phyloP scores from a whole-genome alignment of 1,140 invertebrate species.

The Cepaea nemoralis region DNA sequence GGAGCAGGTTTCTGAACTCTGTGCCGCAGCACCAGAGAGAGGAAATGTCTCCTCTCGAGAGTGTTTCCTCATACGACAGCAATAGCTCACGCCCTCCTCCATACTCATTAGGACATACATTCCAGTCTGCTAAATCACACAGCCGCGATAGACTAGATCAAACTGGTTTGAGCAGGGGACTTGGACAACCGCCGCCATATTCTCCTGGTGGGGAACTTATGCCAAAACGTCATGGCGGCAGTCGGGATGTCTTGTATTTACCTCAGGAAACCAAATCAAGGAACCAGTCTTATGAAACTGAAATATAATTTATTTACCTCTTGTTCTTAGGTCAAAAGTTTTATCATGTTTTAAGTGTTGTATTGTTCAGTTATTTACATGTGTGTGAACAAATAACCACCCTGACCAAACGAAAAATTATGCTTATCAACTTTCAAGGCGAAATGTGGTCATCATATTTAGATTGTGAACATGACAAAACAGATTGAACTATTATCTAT shows the following conservation, averaged over 20 bases:
- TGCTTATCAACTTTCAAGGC: no score
- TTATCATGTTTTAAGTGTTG: no score
- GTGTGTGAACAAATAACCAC: no score
- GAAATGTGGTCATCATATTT: no score
- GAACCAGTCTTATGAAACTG: slow-evolving; percentile 18
- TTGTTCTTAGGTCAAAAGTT: no score
- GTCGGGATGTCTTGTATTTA: slow-evolving; percentile 12
- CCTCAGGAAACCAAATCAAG: background rate
- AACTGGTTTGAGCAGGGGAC: background rate
- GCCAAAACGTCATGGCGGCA: background rate
- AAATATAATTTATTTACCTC: no score
- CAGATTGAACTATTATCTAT: no score
- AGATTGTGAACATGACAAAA: no score
- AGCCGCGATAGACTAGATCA: background rate
- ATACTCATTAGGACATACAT: background rate
- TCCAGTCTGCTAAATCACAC: background rate
- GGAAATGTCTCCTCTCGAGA: background rate
- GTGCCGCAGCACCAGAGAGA: background rate
- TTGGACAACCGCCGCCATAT: slow-evolving; percentile 21
- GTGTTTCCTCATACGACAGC: background rate
- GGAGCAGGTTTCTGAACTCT: background rate
- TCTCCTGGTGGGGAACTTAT: slow-evolving; percentile 21
- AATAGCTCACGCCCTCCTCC: background rate
- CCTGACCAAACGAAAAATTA: no score
- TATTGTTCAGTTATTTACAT: no score